Base-by-base conservation (phyloP, 2,888 invertebrate genomes). In the Sphaerophoria rueppellii region DNA sequence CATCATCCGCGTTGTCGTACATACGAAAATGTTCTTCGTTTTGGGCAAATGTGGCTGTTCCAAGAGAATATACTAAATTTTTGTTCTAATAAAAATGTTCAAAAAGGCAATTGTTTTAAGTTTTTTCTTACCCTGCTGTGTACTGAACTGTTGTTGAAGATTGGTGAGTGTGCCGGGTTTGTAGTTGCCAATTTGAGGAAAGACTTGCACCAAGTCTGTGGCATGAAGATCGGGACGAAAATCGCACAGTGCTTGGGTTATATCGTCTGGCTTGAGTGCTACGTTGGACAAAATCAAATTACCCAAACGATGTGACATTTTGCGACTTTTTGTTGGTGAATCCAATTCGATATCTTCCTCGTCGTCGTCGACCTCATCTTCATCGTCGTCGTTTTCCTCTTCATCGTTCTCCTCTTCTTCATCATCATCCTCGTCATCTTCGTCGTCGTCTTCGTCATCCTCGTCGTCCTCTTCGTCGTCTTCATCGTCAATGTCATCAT, bases 201-300 rank as follows among this genome's bases (percentile, higher is more conserved):
- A 88, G 48, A 91, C 91, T 55, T 91, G 90, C 67, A 91, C 89
- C 54, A 92, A 89, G 75, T 92, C 92, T 7, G 91, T 88, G 61
- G 89, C 89, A 82, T 88, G 89, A 48, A 91, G 87, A 87, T 91
- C 92, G 69, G 90, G 90, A 55, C 92, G 90, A 80, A 91, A 91
- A 74, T 92, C 92, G 65, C 91, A 90, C 55, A 92, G 80, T 4
- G 91, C 89, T 76, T 91, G 91, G 9, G 91, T 89, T 71, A 91
- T 88, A 77, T 91, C 90, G 46, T 90, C 90, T 0, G 90, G 89
- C 77, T 90, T 90, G 7, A 90, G 88, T 6, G 89, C 86, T 11
- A 89, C 88, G 87, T 89, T 89, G 50, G 89, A 89, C 16, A 91
- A 88, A 67, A 91, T 91, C 7, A 91, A 86, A 80, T 91, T 91